These are phyloP conservation scores for Dicrostonyx torquatus DNA, from an alignment of 2,797 vertebrate species.

Conservation along the genomic window DNA sequence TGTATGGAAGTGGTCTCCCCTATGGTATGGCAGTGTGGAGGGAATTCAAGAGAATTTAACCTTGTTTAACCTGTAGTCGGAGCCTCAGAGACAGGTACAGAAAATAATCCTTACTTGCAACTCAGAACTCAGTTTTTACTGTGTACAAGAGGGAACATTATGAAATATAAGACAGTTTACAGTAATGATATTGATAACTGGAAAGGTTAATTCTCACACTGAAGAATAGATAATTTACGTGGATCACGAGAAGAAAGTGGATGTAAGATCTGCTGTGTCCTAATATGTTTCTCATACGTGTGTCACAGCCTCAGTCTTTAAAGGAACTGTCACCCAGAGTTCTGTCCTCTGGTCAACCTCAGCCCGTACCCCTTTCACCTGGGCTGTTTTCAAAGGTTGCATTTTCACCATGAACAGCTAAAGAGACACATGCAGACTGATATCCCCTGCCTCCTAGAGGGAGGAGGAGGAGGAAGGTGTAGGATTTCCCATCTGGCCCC, in stretches of 20 bases:
- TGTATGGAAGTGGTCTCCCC: not conserved
- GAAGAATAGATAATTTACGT: not conserved
- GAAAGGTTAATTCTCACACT: not conserved
- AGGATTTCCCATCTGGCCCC: not conserved
- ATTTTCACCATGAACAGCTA: not conserved
- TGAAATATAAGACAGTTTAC: not conserved
- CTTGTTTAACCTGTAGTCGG: not conserved
- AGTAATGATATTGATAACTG: not conserved
- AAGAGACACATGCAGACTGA: rapidly evolving
- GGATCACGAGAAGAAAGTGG: not conserved
- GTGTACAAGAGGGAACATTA: not conserved
- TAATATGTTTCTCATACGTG: not conserved
- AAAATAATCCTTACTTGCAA: not conserved
- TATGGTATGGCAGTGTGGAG: not conserved
- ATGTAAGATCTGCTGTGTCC: not conserved
- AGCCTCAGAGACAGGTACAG: not conserved
- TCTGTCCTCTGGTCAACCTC: not conserved
- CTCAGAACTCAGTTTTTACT: not conserved
- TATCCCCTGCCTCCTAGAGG: not conserved
- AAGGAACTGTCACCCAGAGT: not conserved
- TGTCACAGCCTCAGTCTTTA: not conserved
- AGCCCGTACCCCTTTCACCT: not conserved
- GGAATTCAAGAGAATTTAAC: not conserved
- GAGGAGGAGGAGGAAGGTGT: not conserved
- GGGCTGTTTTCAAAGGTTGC: not conserved